Conservation (phyloP, 2,113 vertebrate species). For the Dendropsophus ebraccatus region DNA sequence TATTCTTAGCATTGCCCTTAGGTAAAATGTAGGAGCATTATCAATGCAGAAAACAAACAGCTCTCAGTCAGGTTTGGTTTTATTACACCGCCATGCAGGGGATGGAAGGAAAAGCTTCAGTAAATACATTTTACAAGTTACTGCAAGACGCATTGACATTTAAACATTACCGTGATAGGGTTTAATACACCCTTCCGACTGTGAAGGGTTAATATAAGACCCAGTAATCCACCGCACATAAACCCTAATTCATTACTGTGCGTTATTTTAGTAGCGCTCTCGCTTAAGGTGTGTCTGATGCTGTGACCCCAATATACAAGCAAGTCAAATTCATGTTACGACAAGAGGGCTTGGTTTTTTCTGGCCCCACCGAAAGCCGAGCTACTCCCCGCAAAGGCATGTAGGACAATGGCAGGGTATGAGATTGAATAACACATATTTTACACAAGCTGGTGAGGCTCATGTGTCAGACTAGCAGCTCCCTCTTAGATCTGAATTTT, state of each 20-base stretch:
- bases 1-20: background rate
- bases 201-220: background rate
- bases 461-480: conserved; percentile 7
- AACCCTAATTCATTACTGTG: background rate
- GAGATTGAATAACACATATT: conserved; percentile 17
- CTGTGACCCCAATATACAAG: conserved; percentile 37
- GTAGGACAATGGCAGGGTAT: conserved; percentile 19
- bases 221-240: background rate
- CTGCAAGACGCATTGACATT: background rate
- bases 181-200: background rate
- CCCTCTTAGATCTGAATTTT: background rate
- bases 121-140: background rate
- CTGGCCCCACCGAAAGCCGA: conserved; percentile 29
- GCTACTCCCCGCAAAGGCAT: conserved; percentile 29
- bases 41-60: conserved; percentile 18
- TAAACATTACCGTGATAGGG: background rate
- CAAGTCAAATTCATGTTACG: conserved; percentile 26
- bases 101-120: background rate
- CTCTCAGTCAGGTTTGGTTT: background rate
- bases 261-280: conserved; percentile 14
- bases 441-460: conserved; percentile 25
- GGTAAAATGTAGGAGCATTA: conserved; percentile 9
- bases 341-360: conserved; percentile 32
- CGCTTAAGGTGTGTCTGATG: conserved; percentile 12
- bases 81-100: background rate